Conservation (phyloP, 2,888 invertebrate genomes). For the Pseudolycoriella hygida region DNA sequence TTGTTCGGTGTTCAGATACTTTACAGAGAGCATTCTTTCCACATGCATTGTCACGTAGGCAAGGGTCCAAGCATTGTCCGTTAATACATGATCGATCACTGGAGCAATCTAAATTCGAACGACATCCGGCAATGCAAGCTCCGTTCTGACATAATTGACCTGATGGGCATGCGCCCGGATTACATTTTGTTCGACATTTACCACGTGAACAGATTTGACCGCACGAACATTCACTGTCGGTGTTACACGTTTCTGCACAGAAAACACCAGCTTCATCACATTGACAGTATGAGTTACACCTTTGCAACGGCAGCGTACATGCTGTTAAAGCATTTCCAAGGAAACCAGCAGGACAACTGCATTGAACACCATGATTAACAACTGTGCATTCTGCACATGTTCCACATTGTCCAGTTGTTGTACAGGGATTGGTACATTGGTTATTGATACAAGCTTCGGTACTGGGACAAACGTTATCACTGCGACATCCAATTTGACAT, state of each 20-base stretch:
- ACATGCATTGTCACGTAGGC: slow-evolving; percentile 47
- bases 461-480: slow-evolving; percentile 57
- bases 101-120: slow-evolving; percentile 60
- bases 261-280: slow-evolving; percentile 63
- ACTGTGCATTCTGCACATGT: slow-evolving; percentile 70
- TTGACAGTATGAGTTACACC: slow-evolving; percentile 60
- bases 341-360: slow-evolving; percentile 66
- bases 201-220: slow-evolving; percentile 61
- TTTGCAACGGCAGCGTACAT: slow-evolving; percentile 51
- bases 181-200: slow-evolving; percentile 57
- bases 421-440: slow-evolving; percentile 71
- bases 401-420: slow-evolving; percentile 55
- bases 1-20: slow-evolving; percentile 60
- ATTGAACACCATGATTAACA: slow-evolving; percentile 67
- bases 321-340: slow-evolving; percentile 66
- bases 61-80: slow-evolving; percentile 52
- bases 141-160: slow-evolving; percentile 60
- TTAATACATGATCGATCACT: slow-evolving; percentile 55
- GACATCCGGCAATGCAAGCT: slow-evolving; percentile 62
- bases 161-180: slow-evolving; percentile 47
- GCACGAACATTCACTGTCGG: slow-evolving; percentile 54
- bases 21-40: slow-evolving; percentile 66
- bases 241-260: slow-evolving; percentile 50
- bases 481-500: slow-evolving; percentile 74
- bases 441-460: slow-evolving; percentile 66